Evolutionary conservation across 2,797 vertebrate genomes (phyloP), one percentile per base, ranked within the genome.

Genomic region (Peromyscus eremicus): DNA sequence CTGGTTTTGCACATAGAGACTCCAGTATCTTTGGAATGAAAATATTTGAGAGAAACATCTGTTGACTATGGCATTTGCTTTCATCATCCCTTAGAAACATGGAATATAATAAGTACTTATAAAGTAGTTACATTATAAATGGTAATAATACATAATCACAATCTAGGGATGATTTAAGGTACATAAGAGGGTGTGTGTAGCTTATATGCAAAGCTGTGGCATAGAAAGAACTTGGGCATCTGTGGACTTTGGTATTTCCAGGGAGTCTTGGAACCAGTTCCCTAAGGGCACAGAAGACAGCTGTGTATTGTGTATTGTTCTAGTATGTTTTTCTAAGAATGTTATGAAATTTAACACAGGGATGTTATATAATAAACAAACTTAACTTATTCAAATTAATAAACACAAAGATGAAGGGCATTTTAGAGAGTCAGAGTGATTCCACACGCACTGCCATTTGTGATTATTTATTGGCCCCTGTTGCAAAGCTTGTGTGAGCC

Each of bases 311-410:
- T 49, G 16, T 46, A 86, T 14, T 46, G 60, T 49, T 40, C 91
- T 4, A 66, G 9, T 17, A n/a, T 77, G 55, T 55, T 94, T 95
- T 82, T 49, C 2, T 64, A 86, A 64, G 79, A 76, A 92, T 87
- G 13, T 25, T 75, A 86, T 76, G 16, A 85, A 66, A 86, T 80
- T 25, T 49, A 77, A 91, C 5, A 71, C 2, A 23, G 40, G 25
- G 40, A 27, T 46, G 37, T 9, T 79, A 3, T 23, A 80, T 60
- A 71, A 60, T 34, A 91, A 97, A 57, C 57, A 83, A 25, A 37
- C 21, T 71, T 64, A 88, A 88, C 37, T 90, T 68, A 43, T 27
- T 68, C 19, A 80, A 81, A 93, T 91, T 83, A 76, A 76, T 60
- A 86, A 49, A 81, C 32, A 40, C 34, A 83, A 52, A 77, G 5